These are phyloP conservation scores for Eleginops maclovinus DNA, from an alignment of 2,113 vertebrate species.

Conservation along the genomic window DNA sequence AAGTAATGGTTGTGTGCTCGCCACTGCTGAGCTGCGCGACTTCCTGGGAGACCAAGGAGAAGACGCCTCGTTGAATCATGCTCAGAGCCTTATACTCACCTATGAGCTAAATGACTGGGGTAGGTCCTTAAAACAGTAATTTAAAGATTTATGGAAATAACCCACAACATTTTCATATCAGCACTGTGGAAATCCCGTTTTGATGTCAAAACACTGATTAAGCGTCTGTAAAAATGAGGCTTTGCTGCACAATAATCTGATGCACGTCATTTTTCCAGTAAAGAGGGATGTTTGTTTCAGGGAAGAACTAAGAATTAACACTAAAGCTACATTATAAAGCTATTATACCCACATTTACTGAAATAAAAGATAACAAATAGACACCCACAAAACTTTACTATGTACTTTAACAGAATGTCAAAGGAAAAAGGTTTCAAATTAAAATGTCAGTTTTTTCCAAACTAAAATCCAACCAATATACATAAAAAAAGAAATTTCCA, in stretches of 20 bases:
- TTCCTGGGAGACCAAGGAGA: slow-evolving; percentile 95
- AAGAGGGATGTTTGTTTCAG: not conserved
- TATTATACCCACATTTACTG: not conserved
- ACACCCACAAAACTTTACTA: not conserved
- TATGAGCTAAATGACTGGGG: slow-evolving; percentile 94
- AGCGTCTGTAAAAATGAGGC: not conserved
- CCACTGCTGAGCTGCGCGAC: slow-evolving; percentile 89
- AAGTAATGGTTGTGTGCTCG: slow-evolving; percentile 87
- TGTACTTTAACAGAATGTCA: not conserved
- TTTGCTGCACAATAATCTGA: slow-evolving; percentile 10
- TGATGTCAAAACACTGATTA: slow-evolving; percentile 25
- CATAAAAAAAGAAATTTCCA: no score
- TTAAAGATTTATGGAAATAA: slow-evolving; percentile 25
- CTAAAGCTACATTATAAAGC: no score
- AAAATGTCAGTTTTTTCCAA: not conserved
- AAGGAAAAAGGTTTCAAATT: not conserved
- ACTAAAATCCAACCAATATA: not conserved
- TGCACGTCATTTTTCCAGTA: not conserved
- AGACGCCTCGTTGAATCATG: slow-evolving; percentile 83
- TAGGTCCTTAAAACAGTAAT: slow-evolving; percentile 63
- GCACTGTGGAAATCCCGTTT: not conserved
- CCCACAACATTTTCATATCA: slow-evolving; percentile 5
- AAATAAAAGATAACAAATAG: not conserved
- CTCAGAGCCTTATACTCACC: slow-evolving; percentile 84
- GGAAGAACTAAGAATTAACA: not conserved